phyloP scores from a whole-genome alignment of 1,140 invertebrate genomes.

The Ganaspis sp. region DNA sequence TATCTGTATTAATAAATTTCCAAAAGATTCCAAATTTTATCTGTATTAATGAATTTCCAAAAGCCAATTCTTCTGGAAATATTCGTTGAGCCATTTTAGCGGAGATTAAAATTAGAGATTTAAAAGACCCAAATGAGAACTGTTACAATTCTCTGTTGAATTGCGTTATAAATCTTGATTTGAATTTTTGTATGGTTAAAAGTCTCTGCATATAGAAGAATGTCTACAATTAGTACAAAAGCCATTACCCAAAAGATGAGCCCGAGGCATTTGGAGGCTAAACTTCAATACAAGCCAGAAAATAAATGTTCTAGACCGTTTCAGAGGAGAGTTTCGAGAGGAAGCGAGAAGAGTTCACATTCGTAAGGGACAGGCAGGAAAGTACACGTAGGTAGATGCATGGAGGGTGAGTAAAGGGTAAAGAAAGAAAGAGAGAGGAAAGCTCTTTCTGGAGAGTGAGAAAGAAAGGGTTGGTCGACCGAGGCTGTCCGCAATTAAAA shows the following conservation, averaged over 20 bases:
- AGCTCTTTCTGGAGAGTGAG: slow-evolving; percentile 40
- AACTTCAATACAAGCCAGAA: slow-evolving; percentile 20
- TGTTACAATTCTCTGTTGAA: too few species aligned
- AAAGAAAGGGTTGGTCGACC: slow-evolving; percentile 68
- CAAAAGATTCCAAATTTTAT: too few species aligned
- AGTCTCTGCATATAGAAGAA: background rate
- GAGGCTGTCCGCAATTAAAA: slow-evolving; percentile 77
- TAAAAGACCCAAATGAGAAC: too few species aligned
- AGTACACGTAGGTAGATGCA: slow-evolving; percentile 42
- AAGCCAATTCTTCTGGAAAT: too few species aligned
- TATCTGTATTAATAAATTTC: too few species aligned
- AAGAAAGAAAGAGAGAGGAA: slow-evolving; percentile 44
- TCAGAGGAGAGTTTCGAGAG: background rate
- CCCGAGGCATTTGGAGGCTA: slow-evolving; percentile 21
- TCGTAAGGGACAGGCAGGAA: slow-evolving; percentile 18
- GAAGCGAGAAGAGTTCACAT: slow-evolving; percentile 12
- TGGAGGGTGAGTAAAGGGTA: slow-evolving; percentile 40
- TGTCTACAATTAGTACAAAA: background rate
- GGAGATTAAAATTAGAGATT: too few species aligned
- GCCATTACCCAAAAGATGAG: background rate
- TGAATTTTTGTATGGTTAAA: background rate
- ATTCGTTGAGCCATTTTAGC: too few species aligned
- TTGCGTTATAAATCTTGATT: too few species aligned
- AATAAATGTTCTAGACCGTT: slow-evolving; percentile 27
- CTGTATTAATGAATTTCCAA: too few species aligned